These are phyloP conservation scores for Drosophila kokeensis DNA, from an alignment of 2,888 invertebrate genomes.

Conservation along the genomic window DNA sequence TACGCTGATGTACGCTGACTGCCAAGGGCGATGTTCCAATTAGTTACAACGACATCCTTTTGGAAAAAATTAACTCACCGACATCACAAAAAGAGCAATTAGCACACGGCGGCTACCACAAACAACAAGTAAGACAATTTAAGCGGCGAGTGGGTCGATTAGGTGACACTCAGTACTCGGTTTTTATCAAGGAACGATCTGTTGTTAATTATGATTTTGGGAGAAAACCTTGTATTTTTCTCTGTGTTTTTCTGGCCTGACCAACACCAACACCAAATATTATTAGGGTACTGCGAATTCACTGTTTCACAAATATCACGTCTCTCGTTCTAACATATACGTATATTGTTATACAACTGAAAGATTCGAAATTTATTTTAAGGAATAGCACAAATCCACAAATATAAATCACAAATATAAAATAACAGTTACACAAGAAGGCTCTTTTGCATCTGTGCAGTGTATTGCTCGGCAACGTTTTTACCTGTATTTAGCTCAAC, in stretches of 20 bases:
- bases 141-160: slow-evolving; percentile 1
- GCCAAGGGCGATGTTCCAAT: slow-evolving; percentile 62
- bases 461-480: neutral
- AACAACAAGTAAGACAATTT: slow-evolving; percentile 5
- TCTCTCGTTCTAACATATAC: neutral
- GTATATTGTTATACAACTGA: neutral
- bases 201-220: neutral
- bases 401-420: neutral
- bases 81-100: slow-evolving; percentile 52
- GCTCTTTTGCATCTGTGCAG: neutral
- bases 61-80: slow-evolving; percentile 33
- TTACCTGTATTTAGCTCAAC: neutral
- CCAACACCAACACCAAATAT: neutral
- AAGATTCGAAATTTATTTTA: neutral
- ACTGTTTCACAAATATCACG: neutral
- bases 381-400: neutral
- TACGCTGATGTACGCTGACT: slow-evolving; percentile 10
- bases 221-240: neutral
- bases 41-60: slow-evolving; percentile 69
- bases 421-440: neutral
- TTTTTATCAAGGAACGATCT: neutral
- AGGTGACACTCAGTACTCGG: neutral
- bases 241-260: neutral
- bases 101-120: slow-evolving; percentile 28
- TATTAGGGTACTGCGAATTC: neutral